Conservation (phyloP, 2,888 invertebrate genomes). For the Apamea anceps region DNA sequence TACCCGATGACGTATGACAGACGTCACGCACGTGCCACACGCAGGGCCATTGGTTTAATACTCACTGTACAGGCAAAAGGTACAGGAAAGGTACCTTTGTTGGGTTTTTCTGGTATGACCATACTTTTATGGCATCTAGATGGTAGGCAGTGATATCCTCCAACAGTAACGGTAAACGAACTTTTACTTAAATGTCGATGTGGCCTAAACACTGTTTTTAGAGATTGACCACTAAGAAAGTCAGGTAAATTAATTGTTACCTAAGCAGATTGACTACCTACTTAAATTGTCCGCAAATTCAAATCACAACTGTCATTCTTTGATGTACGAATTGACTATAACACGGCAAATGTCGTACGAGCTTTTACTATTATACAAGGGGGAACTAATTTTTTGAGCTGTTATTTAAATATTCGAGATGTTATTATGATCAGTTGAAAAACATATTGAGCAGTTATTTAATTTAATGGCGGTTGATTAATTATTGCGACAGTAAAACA, state of each 20-base stretch:
- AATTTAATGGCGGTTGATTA: too few species aligned
- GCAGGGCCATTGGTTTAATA: too few species aligned
- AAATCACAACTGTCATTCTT: not conserved
- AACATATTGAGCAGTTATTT: too few species aligned
- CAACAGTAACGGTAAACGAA: not conserved
- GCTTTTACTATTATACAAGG: too few species aligned
- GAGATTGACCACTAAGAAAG: too few species aligned
- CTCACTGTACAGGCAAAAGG: constrained; percentile 1
- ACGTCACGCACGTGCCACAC: constrained; percentile 3
- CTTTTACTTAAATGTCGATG: not conserved
- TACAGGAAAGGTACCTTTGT: not conserved
- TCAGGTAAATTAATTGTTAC: not conserved
- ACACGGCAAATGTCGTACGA: not conserved
- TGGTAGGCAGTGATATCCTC: not conserved
- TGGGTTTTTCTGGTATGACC: constrained; percentile 9
- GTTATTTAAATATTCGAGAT: too few species aligned
- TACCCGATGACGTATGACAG: constrained; percentile 23
- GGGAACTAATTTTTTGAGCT: too few species aligned
- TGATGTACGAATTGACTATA: not conserved
- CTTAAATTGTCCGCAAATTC: not conserved
- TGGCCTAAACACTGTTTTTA: not conserved
- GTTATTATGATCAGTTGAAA: too few species aligned
- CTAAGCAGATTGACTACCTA: not conserved
- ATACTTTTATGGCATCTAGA: too few species aligned
- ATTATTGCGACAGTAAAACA: too few species aligned